These are phyloP conservation scores for Periophthalmus modestus DNA, from an alignment of 2,113 vertebrate species.

Conservation along the genomic window DNA sequence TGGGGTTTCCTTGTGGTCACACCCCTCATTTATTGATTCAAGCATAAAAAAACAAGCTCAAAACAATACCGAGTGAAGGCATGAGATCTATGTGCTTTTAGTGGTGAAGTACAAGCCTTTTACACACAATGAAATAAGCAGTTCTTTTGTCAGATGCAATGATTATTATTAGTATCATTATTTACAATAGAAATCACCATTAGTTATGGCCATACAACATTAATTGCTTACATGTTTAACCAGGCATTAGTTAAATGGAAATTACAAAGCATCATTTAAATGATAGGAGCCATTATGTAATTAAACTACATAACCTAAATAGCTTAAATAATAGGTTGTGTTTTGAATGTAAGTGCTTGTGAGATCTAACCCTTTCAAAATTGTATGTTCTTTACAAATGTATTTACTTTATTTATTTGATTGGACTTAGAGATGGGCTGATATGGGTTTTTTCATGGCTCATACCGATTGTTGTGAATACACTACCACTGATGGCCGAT, in stretches of 20 bases:
- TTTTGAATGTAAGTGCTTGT: not conserved
- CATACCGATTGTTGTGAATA: too few relatives aligned
- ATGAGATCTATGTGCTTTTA: not conserved
- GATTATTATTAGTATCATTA: not conserved
- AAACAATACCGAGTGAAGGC: slow-evolving; percentile 3
- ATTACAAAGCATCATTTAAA: not conserved
- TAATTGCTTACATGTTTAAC: not conserved
- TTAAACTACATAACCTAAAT: not conserved
- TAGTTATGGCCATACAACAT: not conserved
- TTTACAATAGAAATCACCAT: not conserved
- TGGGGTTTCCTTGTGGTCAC: slow-evolving; percentile 21
- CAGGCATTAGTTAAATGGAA: not conserved
- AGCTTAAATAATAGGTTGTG: not conserved
- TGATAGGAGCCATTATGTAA: not conserved
- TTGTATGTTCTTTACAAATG: not conserved
- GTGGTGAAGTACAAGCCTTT: not conserved
- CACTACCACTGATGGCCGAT: too few relatives aligned
- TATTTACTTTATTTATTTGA: too few relatives aligned
- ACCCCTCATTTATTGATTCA: slow-evolving; percentile 34
- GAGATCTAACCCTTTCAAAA: not conserved
- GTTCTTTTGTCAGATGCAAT: not conserved
- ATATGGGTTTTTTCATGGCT: too few relatives aligned
- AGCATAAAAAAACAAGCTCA: not conserved
- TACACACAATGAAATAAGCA: not conserved
- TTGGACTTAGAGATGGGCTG: too few relatives aligned